A percentile compares a stretch with the other conserved stretches of the same genome.
Evolutionary conservation across 2,113 vertebrate species (phyloP).

Genomic region (Prionailurus viverrinus): DNA sequence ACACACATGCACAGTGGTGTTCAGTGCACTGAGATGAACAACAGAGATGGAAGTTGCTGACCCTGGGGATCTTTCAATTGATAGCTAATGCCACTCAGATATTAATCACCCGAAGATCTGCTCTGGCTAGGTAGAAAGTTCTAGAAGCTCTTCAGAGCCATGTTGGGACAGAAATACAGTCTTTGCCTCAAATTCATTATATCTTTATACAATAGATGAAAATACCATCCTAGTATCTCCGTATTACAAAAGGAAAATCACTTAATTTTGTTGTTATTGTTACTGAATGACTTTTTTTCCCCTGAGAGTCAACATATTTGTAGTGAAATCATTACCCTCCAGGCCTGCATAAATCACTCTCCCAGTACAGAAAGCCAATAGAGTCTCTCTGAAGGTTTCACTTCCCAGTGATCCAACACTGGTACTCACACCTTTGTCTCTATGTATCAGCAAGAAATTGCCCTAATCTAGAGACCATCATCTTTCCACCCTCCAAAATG

Average conservation of each 20-base stretch:
- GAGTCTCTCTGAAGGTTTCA: not conserved
- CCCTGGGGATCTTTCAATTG: not conserved
- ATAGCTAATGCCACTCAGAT: not conserved
- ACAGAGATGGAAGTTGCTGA: not conserved
- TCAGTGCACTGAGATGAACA: not conserved
- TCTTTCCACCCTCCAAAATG: not conserved
- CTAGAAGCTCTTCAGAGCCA: conserved; percentile 40
- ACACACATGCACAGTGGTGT: not conserved
- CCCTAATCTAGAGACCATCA: not conserved
- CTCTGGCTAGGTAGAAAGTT: not conserved
- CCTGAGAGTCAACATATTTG: not conserved
- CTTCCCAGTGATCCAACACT: not conserved
- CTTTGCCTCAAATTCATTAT: not conserved
- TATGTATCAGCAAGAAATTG: not conserved
- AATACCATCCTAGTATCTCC: not conserved
- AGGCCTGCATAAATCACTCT: not conserved
- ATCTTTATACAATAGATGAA: not conserved
- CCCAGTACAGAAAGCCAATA: not conserved
- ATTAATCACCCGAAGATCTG: not conserved
- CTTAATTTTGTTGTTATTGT: not conserved
- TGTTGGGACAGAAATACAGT: not conserved
- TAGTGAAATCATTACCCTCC: not conserved
- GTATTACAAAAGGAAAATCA: not conserved
- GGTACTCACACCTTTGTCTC: not conserved
- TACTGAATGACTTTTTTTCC: not conserved